phyloP scores from a whole-genome alignment of 2,888 invertebrate genomes.

The Stegophylla sp. region DNA sequence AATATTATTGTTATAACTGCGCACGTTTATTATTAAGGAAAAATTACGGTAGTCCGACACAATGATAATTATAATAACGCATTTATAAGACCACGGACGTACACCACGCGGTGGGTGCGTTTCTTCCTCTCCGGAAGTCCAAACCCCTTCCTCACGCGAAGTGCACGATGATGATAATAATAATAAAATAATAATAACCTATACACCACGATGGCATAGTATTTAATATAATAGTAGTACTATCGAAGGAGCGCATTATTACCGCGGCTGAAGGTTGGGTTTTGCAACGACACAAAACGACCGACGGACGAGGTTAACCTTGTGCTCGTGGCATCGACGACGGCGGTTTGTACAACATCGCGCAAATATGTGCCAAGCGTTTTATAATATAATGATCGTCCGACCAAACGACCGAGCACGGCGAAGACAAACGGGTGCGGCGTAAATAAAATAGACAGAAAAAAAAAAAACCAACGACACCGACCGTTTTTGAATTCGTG shows the following conservation, averaged over 20 bases:
- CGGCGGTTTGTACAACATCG: conserved; percentile 11
- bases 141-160: neutral
- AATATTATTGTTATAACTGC: too few species aligned
- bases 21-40: too few species aligned
- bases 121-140: too few species aligned
- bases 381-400: conserved; percentile 27
- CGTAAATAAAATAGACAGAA: too few species aligned
- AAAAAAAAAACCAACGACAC: neutral
- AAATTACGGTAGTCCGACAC: too few species aligned
- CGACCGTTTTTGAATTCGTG: conserved; percentile 37
- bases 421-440: neutral
- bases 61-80: too few species aligned
- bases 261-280: conserved; percentile 26
- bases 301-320: conserved; percentile 39
- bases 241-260: neutral
- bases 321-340: neutral
- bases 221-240: neutral
- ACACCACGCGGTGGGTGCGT: too few species aligned
- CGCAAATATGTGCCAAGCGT: conserved; percentile 48
- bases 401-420: neutral
- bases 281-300: conserved; percentile 36
- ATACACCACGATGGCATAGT: neutral
- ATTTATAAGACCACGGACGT: too few species aligned
- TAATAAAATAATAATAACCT: too few species aligned
- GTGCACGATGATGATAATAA: too few species aligned